Evolutionary conservation across 1,140 invertebrate genomes (phyloP).

Genomic region (Sipha flava): DNA sequence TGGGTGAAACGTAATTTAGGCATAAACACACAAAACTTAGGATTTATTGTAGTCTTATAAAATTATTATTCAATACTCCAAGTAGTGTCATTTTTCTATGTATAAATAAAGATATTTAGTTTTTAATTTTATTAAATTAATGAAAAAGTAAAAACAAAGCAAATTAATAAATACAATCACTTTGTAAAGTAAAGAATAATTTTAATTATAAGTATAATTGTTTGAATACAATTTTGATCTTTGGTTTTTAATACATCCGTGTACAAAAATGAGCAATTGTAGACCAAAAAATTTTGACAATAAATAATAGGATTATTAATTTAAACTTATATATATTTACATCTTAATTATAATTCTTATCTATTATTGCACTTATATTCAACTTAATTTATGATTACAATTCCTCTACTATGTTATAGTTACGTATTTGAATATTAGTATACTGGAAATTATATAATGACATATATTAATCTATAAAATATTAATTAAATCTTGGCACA

Average conservation of each 20-base stretch:
- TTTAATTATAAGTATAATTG: neutral
- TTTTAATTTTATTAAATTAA: too few species aligned
- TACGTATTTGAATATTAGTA: neutral
- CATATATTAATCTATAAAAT: neutral
- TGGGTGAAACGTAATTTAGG: too few species aligned
- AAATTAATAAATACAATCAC: too few species aligned
- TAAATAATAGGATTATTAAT: neutral
- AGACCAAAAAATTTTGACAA: neutral
- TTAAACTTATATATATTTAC: constrained; percentile 31
- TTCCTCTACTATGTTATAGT: neutral
- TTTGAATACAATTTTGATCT: neutral
- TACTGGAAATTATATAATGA: too few species aligned
- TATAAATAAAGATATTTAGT: too few species aligned
- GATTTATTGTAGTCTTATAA: too few species aligned
- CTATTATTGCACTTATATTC: constrained; percentile 25
- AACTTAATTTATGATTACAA: neutral
- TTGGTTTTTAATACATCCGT: neutral
- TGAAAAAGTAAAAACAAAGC: too few species aligned
- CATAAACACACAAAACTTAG: too few species aligned
- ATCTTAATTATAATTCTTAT: constrained; percentile 37
- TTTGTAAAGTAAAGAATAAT: too few species aligned
- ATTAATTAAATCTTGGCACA: neutral
- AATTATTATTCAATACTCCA: too few species aligned
- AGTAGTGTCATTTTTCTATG: too few species aligned
- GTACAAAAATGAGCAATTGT: neutral